Base-by-base conservation (phyloP, 2,113 vertebrate species). In the Pygoscelis antarcticus region DNA sequence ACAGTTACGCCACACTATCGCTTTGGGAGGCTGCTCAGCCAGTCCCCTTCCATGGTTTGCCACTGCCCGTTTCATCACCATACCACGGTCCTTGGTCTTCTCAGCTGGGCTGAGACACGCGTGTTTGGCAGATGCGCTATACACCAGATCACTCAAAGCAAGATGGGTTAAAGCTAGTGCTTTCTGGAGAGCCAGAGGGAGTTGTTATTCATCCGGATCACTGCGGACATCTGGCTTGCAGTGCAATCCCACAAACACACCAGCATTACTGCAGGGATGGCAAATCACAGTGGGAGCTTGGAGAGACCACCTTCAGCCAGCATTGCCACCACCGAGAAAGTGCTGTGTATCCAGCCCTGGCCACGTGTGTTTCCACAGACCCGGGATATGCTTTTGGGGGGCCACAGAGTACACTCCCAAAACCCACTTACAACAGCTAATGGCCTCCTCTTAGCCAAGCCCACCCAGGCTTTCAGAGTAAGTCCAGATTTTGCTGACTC, bases 301-400 rank as follows among this genome's bases (percentile, higher is more conserved):
- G 30, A 58, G 66, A 49, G 26, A 34, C 4, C 51, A 20, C 10
- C 42, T 78, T 14, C 47, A 61, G 17, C 32, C 57, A 29, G 77
- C 3, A 1, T 22, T 46, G 29, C 69, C 38, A 42, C 21, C 38
- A 27, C 49, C 0, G 3, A 68, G 38, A 55, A 51, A 34, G n/a
- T 0, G 0, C 42, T 23, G 22, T 3, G 2, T 25, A 54, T 22
- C 34, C 51, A 84, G 60, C 44, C 27, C 10, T 0, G 1, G 55
- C 13, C 60, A 52, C 0, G 0, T 6, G 38, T 40, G 19, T 22
- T 74, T 46, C 82, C 85, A 36, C 0, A 0, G 30, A 66, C 11
- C 20, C 1, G 1, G 16, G 25, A 36, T 14, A 14, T 1, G 0
- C 20, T 38, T 78, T 16, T 49, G 36, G 57, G 57, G 38, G 4